Evolutionary conservation across 2,888 invertebrate species (phyloP).

Genomic region (Cheilosia urbana): DNA sequence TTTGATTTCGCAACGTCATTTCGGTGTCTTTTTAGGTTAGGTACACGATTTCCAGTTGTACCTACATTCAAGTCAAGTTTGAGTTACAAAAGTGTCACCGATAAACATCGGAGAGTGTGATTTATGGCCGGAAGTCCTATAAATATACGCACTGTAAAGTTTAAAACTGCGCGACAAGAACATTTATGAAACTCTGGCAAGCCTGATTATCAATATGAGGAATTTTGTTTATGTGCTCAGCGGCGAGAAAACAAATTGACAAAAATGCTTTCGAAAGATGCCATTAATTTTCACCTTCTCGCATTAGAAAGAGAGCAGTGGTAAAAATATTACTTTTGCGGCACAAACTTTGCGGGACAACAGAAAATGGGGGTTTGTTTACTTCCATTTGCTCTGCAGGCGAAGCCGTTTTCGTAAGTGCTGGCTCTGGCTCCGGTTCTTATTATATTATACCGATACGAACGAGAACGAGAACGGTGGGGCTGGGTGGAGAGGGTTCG

Average conservation of each 20-base stretch:
- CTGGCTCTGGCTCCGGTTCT: slow-evolving; percentile 32
- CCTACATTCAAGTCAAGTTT: not conserved
- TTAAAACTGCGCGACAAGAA: not conserved
- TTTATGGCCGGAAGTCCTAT: too few relatives aligned
- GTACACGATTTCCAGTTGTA: not conserved
- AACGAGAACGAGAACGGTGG: too few relatives aligned
- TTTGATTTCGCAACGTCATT: not conserved
- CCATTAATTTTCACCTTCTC: slow-evolving; percentile 70
- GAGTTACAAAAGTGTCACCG: too few relatives aligned
- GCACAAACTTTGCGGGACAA: slow-evolving; percentile 44
- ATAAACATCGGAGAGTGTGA: too few relatives aligned
- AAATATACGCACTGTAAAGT: not conserved
- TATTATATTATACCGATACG: slow-evolving; percentile 28
- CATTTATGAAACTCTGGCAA: not conserved
- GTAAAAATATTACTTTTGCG: slow-evolving; percentile 64
- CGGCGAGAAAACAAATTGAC: slow-evolving; percentile 69
- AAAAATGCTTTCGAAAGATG: slow-evolving; percentile 67
- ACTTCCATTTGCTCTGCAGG: slow-evolving; percentile 53
- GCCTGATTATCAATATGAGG: slow-evolving; percentile 45
- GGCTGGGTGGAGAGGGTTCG: slow-evolving; percentile 30
- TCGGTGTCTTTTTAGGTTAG: not conserved
- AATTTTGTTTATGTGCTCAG: slow-evolving; percentile 70
- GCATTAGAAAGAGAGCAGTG: slow-evolving; percentile 46
- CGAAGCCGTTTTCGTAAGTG: slow-evolving; percentile 57
- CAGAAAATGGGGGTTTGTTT: slow-evolving; percentile 59